Evolutionary conservation across 2,797 vertebrate species (phyloP).

Genomic region (Hirundo rustica): DNA sequence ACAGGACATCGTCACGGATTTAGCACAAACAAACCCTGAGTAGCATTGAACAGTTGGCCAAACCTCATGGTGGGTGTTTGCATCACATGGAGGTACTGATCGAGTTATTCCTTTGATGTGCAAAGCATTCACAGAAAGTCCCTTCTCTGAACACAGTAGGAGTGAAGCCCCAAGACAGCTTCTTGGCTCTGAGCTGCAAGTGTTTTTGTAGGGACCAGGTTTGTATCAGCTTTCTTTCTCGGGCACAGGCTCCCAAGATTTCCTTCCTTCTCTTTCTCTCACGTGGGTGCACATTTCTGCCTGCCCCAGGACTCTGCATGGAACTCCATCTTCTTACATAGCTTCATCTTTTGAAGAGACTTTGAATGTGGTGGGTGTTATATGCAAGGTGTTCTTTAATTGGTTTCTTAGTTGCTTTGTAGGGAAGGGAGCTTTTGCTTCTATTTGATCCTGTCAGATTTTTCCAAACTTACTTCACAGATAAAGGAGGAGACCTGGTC

Average conservation of each 20-base stretch:
- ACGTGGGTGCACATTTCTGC: neutral
- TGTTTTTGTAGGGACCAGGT: conserved; percentile 29
- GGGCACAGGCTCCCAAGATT: neutral
- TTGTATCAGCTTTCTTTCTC: neutral
- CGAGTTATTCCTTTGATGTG: conserved; percentile 41
- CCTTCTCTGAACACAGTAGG: conserved; percentile 41
- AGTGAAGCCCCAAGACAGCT: conserved; percentile 39
- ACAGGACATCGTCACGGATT: neutral
- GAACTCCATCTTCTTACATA: neutral
- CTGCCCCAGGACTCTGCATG: neutral
- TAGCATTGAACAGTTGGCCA: conserved; percentile 8
- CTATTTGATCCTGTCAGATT: neutral
- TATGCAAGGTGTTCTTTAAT: neutral
- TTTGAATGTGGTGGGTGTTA: neutral
- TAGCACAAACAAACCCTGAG: conserved; percentile 18
- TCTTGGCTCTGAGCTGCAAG: conserved; percentile 35
- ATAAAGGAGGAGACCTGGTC: neutral
- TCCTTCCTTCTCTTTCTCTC: neutral
- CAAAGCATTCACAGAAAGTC: conserved; percentile 29
- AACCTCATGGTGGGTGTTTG: conserved; percentile 46
- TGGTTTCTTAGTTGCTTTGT: accelerated
- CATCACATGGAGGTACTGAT: conserved; percentile 47
- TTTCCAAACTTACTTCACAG: neutral
- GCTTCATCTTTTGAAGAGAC: neutral
- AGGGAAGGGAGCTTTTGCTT: neutral